These are phyloP conservation scores for Oreocharis arfaki DNA, from an alignment of 2,113 vertebrate species.

Conservation along the genomic window DNA sequence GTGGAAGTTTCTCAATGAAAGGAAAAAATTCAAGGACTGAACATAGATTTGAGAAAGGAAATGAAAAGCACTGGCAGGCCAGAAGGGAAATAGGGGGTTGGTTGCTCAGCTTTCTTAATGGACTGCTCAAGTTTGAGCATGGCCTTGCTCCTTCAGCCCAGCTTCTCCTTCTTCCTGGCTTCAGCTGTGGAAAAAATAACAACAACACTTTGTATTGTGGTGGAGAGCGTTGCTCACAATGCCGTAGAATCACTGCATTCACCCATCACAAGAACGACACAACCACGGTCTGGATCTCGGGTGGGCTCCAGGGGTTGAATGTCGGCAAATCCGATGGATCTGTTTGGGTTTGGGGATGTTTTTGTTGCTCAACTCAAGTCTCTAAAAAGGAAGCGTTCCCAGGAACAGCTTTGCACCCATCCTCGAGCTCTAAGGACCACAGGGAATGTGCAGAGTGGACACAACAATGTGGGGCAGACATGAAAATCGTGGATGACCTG, in stretches of 20 bases:
- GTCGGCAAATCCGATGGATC: neutral
- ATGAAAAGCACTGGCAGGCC: neutral
- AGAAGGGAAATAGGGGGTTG: neutral
- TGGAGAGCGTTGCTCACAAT: neutral
- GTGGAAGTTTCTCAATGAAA: neutral
- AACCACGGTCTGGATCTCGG: neutral
- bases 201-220: neutral
- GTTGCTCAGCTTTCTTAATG: neutral
- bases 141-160: neutral
- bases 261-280: neutral
- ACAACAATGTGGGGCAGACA: neutral
- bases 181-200: neutral
- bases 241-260: neutral
- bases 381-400: neutral
- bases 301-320: neutral
- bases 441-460: neutral
- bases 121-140: neutral
- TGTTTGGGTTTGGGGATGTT: neutral
- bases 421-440: neutral
- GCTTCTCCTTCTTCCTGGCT: neutral
- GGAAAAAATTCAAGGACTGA: neutral
- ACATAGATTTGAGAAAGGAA: neutral
- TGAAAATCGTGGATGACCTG: neutral
- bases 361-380: neutral
- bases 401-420: neutral